Evolutionary conservation across 2,113 vertebrate species (phyloP).

Genomic region (Microcebus ravelobensis): DNA sequence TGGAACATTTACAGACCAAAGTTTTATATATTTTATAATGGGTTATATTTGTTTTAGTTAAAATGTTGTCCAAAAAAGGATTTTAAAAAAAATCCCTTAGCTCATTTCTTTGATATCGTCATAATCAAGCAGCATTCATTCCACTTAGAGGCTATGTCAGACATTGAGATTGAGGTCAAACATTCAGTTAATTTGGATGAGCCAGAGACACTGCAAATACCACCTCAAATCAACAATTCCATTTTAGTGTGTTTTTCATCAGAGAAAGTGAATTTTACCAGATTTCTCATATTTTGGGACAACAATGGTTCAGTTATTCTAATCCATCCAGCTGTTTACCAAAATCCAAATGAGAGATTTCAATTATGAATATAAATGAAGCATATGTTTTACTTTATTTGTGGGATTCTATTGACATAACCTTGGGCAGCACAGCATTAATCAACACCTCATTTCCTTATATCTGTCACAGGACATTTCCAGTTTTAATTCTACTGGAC

Average conservation of each 20-base stretch:
- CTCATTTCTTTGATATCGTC: constrained; percentile 41
- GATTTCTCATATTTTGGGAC: constrained; percentile 16
- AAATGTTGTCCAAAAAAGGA: constrained; percentile 33
- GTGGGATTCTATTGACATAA: not conserved
- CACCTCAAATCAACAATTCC: constrained; percentile 31
- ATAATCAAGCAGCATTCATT: constrained; percentile 56
- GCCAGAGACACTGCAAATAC: not conserved
- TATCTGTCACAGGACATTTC: not conserved
- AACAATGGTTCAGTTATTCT: not conserved
- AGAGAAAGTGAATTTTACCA: constrained; percentile 9
- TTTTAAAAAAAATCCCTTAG: not conserved
- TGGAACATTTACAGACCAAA: constrained; percentile 12
- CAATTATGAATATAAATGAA: constrained; percentile 23
- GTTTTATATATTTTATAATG: constrained; percentile 27
- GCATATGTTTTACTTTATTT: not conserved
- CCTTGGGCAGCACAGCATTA: not conserved
- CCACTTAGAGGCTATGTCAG: not conserved
- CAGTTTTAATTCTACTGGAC: not conserved
- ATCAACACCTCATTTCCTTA: not conserved
- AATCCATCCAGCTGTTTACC: not conserved
- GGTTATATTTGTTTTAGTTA: constrained; percentile 64
- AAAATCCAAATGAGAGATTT: constrained; percentile 25
- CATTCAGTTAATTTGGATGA: constrained; percentile 41
- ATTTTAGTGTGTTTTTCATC: constrained; percentile 13
- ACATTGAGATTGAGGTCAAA: constrained; percentile 36